phyloP scores from a whole-genome alignment of 2,888 invertebrate species.

The Ypsolopha scabrella region DNA sequence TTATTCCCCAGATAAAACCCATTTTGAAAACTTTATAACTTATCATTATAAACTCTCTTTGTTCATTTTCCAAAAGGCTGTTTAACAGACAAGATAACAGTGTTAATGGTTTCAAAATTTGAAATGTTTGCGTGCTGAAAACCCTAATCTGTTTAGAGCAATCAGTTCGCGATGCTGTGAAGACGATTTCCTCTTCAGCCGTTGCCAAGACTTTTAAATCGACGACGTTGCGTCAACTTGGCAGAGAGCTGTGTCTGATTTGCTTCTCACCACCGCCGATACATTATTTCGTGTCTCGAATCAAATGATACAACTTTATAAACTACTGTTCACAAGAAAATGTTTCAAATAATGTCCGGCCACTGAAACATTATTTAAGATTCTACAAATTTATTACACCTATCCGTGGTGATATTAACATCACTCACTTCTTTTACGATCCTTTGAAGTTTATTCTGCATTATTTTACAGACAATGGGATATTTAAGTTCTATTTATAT shows the following conservation, averaged over 20 bases:
- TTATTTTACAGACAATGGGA: too few species aligned
- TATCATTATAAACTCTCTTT: neutral
- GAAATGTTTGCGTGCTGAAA: too few species aligned
- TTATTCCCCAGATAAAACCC: conserved; percentile 1
- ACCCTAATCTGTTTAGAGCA: neutral
- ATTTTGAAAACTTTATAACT: neutral
- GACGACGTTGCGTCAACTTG: conserved; percentile 31
- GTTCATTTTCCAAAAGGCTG: neutral
- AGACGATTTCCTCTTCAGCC: conserved; percentile 1
- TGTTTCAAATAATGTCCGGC: neutral
- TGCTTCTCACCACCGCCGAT: conserved; percentile 49
- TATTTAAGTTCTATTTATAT: too few species aligned
- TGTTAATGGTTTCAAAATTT: too few species aligned
- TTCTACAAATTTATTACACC: too few species aligned
- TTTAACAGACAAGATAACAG: neutral
- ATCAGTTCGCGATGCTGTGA: conserved; percentile 1
- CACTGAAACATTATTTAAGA: too few species aligned
- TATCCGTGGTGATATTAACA: neutral
- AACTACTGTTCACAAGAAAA: neutral
- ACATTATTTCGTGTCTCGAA: neutral
- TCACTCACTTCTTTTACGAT: neutral
- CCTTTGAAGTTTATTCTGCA: too few species aligned
- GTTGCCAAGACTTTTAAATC: conserved; percentile 55
- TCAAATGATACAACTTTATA: neutral
- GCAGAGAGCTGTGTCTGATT: conserved; percentile 53